Percentiles rank a stretch among this genome's conserved stretches.
phyloP scores from a whole-genome alignment of 2,797 vertebrate species.

The Hyperoplus immaculatus region DNA sequence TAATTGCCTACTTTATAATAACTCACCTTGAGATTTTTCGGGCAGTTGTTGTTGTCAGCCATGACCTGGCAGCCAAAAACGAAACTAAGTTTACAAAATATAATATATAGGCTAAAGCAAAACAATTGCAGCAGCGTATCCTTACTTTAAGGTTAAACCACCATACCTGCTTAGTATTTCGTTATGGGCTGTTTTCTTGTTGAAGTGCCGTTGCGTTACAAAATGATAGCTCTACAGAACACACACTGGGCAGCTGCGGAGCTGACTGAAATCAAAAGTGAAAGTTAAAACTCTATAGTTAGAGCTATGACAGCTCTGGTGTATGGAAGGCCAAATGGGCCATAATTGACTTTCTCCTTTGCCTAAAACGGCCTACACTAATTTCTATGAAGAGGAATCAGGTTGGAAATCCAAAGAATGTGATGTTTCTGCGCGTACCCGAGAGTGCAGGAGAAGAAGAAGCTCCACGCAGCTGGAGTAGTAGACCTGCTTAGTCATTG shows the following conservation, averaged over 20 bases:
- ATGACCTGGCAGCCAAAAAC: conserved; percentile 4
- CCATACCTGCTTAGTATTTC: neutral
- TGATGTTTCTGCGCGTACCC: no score
- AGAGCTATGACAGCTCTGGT: neutral
- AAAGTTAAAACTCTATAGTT: conserved; percentile 9
- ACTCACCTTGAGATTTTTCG: conserved; percentile 14
- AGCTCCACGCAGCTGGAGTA: no score
- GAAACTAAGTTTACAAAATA: neutral
- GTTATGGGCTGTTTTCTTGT: no score
- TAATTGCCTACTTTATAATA: no score
- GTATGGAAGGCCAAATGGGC: neutral
- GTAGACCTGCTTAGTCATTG: no score
- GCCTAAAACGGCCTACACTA: no score
- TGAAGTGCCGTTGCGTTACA: neutral
- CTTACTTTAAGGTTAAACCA: rapidly evolving
- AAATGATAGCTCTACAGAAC: no score
- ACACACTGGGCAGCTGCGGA: rapidly evolving
- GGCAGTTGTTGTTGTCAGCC: neutral
- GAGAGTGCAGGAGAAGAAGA: no score
- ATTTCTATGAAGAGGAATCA: no score
- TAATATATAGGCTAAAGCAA: neutral
- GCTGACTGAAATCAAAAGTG: conserved; percentile 9
- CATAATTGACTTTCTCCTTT: no score
- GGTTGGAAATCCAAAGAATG: no score
- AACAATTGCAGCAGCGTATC: no score